Evolutionary conservation across 1,140 invertebrate species (phyloP).

Genomic region (Zaprionus ghesquierei): DNA sequence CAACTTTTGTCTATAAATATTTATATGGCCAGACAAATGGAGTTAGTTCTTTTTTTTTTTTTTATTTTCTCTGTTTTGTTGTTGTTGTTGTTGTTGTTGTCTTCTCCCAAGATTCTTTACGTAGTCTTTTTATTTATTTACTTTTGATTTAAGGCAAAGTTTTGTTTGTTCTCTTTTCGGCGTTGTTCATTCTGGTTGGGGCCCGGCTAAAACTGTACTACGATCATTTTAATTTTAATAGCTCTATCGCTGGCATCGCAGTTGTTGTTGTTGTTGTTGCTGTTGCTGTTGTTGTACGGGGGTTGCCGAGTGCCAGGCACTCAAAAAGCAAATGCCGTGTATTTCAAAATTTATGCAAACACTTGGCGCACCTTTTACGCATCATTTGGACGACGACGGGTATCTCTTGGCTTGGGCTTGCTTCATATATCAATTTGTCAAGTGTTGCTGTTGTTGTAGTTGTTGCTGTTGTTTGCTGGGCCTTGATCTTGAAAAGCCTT

Average conservation of each 20-base stretch:
- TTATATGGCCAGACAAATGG: constrained; percentile 44
- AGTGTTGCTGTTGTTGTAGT: constrained; percentile 39
- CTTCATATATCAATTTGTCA: constrained; percentile 69
- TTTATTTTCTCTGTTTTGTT: constrained; percentile 20
- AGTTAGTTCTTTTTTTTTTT: constrained; percentile 15
- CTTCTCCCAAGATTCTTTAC: not conserved
- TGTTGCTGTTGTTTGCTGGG: constrained; percentile 33
- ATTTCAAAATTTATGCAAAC: constrained; percentile 75
- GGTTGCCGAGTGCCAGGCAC: constrained; percentile 63
- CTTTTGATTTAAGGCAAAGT: constrained; percentile 65
- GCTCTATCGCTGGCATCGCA: constrained; percentile 51
- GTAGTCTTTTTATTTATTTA: constrained; percentile 64
- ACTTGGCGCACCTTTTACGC: constrained; percentile 59
- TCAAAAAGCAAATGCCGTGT: constrained; percentile 48
- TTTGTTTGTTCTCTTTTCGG: constrained; percentile 35
- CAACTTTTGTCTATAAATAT: constrained; percentile 72
- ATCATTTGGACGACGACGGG: constrained; percentile 50
- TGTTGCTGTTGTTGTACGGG: constrained; percentile 8
- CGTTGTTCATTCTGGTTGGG: not conserved
- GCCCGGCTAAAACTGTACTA: constrained; percentile 51
- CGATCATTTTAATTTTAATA: constrained; percentile 59
- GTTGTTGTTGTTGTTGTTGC: constrained; percentile 15
- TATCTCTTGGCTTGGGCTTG: constrained; percentile 41
- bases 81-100: too few species aligned
- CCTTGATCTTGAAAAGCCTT: constrained; percentile 81